Evolutionary conservation across 2,888 invertebrate species (phyloP).

Genomic region (Hetaerina titia): DNA sequence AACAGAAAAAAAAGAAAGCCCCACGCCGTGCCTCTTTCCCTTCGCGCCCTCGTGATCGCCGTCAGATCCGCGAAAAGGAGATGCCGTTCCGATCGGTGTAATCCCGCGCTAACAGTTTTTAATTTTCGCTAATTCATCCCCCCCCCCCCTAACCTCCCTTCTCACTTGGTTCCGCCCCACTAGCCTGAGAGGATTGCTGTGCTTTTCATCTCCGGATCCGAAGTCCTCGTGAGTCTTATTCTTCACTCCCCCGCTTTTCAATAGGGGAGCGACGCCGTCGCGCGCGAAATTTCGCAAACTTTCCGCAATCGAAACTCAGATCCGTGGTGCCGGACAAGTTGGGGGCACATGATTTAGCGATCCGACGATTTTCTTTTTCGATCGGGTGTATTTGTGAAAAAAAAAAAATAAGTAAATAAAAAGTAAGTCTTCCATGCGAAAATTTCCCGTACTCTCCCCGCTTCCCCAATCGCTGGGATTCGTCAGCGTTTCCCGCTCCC

Average conservation of each 20-base stretch:
- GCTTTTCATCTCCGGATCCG: neutral
- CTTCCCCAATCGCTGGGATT: neutral
- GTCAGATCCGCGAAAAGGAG: neutral
- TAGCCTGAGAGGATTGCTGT: neutral
- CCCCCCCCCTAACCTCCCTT: neutral
- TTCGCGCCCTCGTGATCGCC: neutral
- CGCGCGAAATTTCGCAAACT: neutral
- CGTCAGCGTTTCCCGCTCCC: neutral
- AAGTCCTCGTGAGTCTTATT: neutral
- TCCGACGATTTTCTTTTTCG: neutral
- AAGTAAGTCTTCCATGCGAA: neutral
- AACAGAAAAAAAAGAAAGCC: neutral
- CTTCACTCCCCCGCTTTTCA: neutral
- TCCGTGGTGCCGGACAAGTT: neutral
- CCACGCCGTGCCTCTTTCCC: neutral
- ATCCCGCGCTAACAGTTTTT: neutral
- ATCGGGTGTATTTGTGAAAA: neutral
- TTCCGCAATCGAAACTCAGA: constrained; percentile 1
- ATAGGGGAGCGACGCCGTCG: neutral
- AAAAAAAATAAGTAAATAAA: neutral
- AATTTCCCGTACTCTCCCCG: neutral
- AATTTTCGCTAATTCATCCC: neutral
- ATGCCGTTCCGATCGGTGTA: neutral
- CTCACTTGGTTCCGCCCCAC: neutral
- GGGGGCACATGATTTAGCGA: neutral